phyloP scores from a whole-genome alignment of 2,888 invertebrate genomes.

The Conus canariensis region DNA sequence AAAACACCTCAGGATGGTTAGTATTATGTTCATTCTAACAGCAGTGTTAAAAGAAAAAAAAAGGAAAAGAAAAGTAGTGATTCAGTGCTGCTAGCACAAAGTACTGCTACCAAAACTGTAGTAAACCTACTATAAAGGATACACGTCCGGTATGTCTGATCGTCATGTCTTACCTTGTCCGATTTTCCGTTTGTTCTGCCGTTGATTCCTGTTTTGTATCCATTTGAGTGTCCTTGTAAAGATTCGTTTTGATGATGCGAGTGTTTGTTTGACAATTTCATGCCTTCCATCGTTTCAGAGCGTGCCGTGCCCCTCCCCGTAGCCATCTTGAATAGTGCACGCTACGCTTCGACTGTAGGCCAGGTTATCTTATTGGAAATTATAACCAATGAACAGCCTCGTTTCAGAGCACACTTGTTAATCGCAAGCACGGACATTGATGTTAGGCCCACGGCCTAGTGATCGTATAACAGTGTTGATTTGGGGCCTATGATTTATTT shows the following conservation, averaged over 20 bases:
- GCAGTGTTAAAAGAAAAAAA: too few relatives aligned
- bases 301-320: conserved; percentile 49
- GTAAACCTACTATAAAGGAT: too few relatives aligned
- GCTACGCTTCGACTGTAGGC: too few relatives aligned
- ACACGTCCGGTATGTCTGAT: too few relatives aligned
- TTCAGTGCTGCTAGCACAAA: too few relatives aligned
- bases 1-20: too few relatives aligned
- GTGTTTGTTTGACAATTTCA: conserved; percentile 24
- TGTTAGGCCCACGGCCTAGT: neutral
- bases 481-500: neutral
- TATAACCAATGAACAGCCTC: conserved; percentile 17
- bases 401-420: conserved; percentile 1
- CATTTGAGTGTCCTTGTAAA: conserved; percentile 54
- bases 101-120: too few relatives aligned
- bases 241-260: conserved; percentile 32
- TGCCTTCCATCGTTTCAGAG: neutral
- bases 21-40: too few relatives aligned
- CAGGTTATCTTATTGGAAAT: too few relatives aligned
- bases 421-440: neutral
- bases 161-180: conserved; percentile 54
- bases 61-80: too few relatives aligned
- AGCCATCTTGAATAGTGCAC: conserved; percentile 46
- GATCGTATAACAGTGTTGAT: neutral
- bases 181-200: conserved; percentile 58
- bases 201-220: conserved; percentile 57